phyloP scores from a whole-genome alignment of 2,113 vertebrate species.

The Kryptolebias marmoratus region DNA sequence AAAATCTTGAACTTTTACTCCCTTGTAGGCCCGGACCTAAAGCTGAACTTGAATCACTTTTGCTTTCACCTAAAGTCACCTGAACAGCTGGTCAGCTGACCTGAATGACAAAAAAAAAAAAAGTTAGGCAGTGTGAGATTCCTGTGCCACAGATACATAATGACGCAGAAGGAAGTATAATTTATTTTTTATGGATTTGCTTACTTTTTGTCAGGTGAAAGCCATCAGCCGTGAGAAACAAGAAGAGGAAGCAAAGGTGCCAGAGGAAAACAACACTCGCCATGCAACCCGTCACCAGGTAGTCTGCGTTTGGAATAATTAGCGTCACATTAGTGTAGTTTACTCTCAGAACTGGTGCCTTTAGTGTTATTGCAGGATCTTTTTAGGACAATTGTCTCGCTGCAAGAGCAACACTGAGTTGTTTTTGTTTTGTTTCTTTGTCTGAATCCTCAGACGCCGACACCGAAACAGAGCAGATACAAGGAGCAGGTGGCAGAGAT shows the following conservation, averaged over 20 bases:
- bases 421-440: background rate
- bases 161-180: no score
- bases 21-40: no score
- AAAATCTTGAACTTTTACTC: no score
- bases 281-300: conserved; percentile 98
- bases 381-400: no score
- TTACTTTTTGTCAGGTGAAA: conserved; percentile 84
- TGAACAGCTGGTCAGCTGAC: no score
- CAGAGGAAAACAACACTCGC: conserved; percentile 93
- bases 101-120: no score
- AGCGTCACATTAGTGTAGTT: background rate
- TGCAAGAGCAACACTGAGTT: background rate
- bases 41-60: no score
- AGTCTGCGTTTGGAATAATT: background rate
- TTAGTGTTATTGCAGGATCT: background rate
- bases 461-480: conserved; percentile 91
- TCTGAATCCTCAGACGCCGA: conserved; percentile 84
- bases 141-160: no score
- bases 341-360: background rate
- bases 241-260: conserved; percentile 91
- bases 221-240: conserved; percentile 96
- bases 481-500: conserved; percentile 98
- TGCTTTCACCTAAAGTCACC: no score
- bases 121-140: no score
- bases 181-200: background rate